Evolutionary conservation across 2,113 vertebrate species (phyloP).

Genomic region (Colistium nudipinnis): DNA sequence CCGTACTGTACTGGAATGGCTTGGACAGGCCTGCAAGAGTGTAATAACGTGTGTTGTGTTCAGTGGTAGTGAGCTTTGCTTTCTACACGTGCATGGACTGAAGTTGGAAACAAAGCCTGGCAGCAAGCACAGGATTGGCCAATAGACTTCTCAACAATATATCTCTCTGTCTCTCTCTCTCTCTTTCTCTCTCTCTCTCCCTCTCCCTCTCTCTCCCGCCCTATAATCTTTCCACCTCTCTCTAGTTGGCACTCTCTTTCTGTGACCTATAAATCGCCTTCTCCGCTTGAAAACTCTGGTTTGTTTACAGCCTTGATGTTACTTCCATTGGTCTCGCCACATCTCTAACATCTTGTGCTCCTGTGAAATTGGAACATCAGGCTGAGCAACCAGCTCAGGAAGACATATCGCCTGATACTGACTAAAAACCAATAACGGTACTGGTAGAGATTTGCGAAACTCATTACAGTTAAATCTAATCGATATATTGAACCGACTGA

Average conservation of each 20-base stretch:
- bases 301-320: slow-evolving; percentile 26
- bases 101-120: slow-evolving; percentile 70
- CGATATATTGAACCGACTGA: too few species aligned
- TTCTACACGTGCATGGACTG: slow-evolving; percentile 73
- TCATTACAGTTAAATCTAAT: too few species aligned
- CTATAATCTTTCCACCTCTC: neutral
- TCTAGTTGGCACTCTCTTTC: slow-evolving; percentile 3
- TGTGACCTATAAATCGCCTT: slow-evolving; percentile 6
- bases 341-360: neutral
- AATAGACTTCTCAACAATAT: slow-evolving; percentile 28
- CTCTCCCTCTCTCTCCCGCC: neutral
- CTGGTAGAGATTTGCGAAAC: too few species aligned
- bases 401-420: neutral
- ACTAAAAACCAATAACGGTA: too few species aligned
- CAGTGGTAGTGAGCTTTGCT: slow-evolving; percentile 61
- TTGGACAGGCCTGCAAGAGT: slow-evolving; percentile 67
- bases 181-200: slow-evolving; percentile 5
- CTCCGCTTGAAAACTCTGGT: neutral
- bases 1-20: slow-evolving; percentile 80
- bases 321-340: slow-evolving; percentile 10
- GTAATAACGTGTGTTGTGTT: slow-evolving; percentile 68
- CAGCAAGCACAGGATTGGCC: slow-evolving; percentile 45
- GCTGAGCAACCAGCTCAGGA: neutral
- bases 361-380: neutral
- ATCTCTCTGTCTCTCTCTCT: neutral